Evolutionary conservation across 2,888 invertebrate species (phyloP).

Genomic region (Sisyra terminalis): DNA sequence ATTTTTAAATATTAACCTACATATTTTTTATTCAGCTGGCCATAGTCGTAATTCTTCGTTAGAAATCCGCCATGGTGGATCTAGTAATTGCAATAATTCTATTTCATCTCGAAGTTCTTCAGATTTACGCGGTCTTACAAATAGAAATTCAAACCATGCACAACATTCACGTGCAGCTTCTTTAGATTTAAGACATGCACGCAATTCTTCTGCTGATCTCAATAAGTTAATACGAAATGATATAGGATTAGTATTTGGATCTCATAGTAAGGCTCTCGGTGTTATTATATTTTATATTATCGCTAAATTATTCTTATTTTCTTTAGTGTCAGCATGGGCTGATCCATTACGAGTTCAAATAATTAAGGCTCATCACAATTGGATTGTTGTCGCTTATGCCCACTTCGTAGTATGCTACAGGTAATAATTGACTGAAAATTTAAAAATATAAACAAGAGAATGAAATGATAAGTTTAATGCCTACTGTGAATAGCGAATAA

Average conservation of each 20-base stretch:
- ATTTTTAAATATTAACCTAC: not conserved
- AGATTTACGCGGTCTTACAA: constrained; percentile 27
- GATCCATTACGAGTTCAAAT: constrained; percentile 81
- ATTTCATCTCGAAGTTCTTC: constrained; percentile 26
- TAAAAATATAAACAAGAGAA: not conserved
- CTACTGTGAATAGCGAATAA: not conserved
- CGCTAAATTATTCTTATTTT: constrained; percentile 5
- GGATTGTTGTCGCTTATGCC: constrained; percentile 92
- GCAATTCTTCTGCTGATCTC: constrained; percentile 58
- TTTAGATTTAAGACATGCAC: constrained; percentile 54
- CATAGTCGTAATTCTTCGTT: constrained; percentile 75
- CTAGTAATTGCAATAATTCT: constrained; percentile 21
- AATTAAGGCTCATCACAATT: constrained; percentile 93
- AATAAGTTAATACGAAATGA: constrained; percentile 57
- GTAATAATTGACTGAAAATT: constrained; percentile 27
- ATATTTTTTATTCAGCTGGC: constrained; percentile 16
- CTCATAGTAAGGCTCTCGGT: constrained; percentile 24
- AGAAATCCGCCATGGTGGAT: constrained; percentile 45
- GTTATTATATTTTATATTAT: not conserved
- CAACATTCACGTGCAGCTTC: constrained; percentile 75
- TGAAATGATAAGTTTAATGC: too few species aligned
- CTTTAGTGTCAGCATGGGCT: constrained; percentile 54
- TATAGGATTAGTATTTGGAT: constrained; percentile 50
- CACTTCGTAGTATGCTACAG: constrained; percentile 91
- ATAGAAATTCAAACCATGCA: constrained; percentile 17